Percentiles rank a stretch among this genome's conserved stretches.
Conservation (phyloP, 2,888 invertebrate species). For the Campoletis raptor region DNA sequence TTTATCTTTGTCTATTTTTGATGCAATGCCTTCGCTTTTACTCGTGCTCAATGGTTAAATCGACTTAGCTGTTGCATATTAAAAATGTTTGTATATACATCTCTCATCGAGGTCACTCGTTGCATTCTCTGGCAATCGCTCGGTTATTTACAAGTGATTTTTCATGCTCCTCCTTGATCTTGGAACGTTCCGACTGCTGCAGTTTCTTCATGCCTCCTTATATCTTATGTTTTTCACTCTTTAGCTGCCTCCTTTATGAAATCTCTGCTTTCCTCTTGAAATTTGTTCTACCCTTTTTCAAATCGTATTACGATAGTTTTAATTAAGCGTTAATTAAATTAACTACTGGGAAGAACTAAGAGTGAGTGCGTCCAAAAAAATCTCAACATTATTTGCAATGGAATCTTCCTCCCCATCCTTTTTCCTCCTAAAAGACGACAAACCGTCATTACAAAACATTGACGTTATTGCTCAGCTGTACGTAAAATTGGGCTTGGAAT, state of each 20-base stretch:
- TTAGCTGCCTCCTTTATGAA: neutral
- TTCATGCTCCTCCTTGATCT: constrained; percentile 42
- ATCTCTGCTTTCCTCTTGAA: neutral
- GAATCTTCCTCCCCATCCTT: neutral
- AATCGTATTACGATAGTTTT: neutral
- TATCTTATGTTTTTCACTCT: neutral
- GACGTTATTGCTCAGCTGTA: neutral
- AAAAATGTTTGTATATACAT: neutral
- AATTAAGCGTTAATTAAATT: neutral
- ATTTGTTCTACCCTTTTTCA: neutral
- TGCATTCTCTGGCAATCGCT: neutral
- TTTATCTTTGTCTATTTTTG: constrained; percentile 9
- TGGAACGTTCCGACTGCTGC: neutral
- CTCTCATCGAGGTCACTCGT: constrained; percentile 1
- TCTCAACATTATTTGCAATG: neutral
- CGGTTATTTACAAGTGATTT: constrained; percentile 18
- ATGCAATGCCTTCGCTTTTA: constrained; percentile 29
- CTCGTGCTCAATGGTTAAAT: constrained; percentile 17
- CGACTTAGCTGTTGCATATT: neutral
- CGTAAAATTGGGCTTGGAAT: neutral
- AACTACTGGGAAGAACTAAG: neutral
- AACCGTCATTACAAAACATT: neutral
- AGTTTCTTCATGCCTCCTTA: constrained; percentile 12
- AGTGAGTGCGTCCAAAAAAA: neutral
- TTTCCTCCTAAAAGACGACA: neutral